Conservation (phyloP, 2,113 vertebrate genomes). For the Numenius arquata region DNA sequence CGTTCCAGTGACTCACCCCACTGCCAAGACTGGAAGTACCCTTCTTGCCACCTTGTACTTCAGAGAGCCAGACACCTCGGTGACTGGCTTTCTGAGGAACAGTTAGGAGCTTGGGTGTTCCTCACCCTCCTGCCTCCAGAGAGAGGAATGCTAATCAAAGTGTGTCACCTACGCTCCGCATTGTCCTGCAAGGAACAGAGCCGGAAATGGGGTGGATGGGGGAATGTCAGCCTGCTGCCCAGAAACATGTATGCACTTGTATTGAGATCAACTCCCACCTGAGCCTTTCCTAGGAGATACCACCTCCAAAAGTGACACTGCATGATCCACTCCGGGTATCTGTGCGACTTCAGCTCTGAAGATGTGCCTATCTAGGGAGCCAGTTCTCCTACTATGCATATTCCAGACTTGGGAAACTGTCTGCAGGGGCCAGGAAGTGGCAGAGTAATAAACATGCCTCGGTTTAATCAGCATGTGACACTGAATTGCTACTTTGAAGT, state of each 20-base stretch:
- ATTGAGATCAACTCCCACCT: not conserved
- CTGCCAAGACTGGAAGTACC: not conserved
- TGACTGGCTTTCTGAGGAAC: not conserved
- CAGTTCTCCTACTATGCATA: conserved; percentile 15
- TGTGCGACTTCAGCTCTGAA: not conserved
- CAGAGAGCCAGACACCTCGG: not conserved
- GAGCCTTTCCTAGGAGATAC: not conserved
- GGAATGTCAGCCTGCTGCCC: not conserved
- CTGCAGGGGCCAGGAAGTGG: conserved; percentile 7
- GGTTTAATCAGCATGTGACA: not conserved
- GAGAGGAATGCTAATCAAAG: not conserved
- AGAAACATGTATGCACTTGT: rapidly evolving
- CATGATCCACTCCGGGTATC: not conserved
- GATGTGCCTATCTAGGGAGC: not conserved
- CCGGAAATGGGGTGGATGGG: not conserved
- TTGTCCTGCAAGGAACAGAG: not conserved
- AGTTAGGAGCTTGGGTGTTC: not conserved
- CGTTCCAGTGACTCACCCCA: not conserved
- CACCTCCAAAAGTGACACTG: not conserved
- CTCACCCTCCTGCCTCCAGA: not conserved
- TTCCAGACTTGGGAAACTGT: conserved; percentile 29
- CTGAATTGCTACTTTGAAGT: not conserved
- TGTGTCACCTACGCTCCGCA: not conserved
- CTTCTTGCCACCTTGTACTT: not conserved
- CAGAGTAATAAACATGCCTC: not conserved